Conservation (phyloP, 1,140 invertebrate species). For the Meloidogyne hapla region DNA sequence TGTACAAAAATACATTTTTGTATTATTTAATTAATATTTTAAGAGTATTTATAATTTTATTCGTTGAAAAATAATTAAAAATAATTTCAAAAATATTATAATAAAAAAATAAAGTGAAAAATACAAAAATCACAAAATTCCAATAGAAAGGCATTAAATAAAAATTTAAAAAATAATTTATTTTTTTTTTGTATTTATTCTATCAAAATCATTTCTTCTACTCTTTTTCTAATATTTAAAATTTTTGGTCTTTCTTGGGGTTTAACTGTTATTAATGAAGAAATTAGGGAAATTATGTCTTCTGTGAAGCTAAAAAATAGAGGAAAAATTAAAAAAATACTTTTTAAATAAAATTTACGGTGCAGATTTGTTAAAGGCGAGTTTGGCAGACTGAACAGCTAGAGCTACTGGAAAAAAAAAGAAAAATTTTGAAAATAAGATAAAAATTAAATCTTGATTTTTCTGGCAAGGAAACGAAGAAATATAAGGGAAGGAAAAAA, state of each 20-base stretch:
- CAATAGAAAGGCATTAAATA: neutral
- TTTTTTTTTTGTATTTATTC: neutral
- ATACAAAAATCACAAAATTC: neutral
- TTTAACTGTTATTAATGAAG: constrained; percentile 16
- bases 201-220: neutral
- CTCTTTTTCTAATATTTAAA: constrained; percentile 11
- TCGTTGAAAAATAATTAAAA: no score
- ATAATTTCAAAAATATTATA: neutral
- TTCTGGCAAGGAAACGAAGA: no score
- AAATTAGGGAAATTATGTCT: constrained; percentile 22
- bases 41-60: no score
- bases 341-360: constrained; percentile 31
- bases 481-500: neutral
- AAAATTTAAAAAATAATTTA: neutral
- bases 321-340: neutral
- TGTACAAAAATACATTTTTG: no score
- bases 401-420: constrained; percentile 3
- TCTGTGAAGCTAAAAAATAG: constrained; percentile 25
- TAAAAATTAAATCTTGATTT: no score
- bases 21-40: no score
- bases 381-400: constrained; percentile 39
- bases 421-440: neutral
- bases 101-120: constrained; percentile 12
- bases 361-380: constrained; percentile 26
- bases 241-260: constrained; percentile 34